Percentiles rank a stretch among this genome's conserved stretches.
Conservation (phyloP, 2,888 invertebrate genomes). For the Smittia sp. region DNA sequence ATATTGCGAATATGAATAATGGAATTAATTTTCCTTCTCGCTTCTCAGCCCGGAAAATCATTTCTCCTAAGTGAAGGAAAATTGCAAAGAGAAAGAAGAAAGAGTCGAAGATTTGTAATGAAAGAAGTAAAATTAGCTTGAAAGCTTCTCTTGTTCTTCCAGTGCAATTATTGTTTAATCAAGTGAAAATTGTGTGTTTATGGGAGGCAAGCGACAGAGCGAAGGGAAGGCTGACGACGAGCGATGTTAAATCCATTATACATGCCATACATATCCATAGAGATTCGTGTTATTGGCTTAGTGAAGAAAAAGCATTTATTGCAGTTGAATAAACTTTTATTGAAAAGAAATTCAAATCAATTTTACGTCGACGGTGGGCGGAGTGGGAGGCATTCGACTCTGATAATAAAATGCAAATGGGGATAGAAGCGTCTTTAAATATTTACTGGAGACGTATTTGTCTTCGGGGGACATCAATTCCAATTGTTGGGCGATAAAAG, state of each 20-base stretch:
- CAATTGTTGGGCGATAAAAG: neutral
- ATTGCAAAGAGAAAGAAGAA: conserved; percentile 1
- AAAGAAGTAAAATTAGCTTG: conserved; percentile 10
- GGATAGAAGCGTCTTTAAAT: neutral
- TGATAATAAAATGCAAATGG: conserved; percentile 23
- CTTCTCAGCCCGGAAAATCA: neutral
- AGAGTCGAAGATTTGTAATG: neutral
- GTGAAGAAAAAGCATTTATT: conserved; percentile 28
- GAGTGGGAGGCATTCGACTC: neutral
- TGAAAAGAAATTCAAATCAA: conserved; percentile 34
- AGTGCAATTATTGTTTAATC: conserved; percentile 36
- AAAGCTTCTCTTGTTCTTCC: neutral
- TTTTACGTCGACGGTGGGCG: neutral
- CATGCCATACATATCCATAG: conserved; percentile 14
- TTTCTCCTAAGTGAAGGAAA: neutral
- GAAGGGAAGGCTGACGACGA: neutral
- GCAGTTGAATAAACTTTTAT: conserved; percentile 39
- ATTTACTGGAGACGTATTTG: neutral
- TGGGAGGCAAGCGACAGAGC: neutral
- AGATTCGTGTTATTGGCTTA: conserved; percentile 31
- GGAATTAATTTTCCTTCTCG: conserved; percentile 11
- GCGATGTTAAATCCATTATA: conserved; percentile 26
- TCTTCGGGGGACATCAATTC: conserved; percentile 1
- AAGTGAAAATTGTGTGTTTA: conserved; percentile 33
- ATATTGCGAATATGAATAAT: conserved; percentile 27